Base-by-base conservation (phyloP, 2,113 vertebrate genomes). In the Marcusenius ussheri region DNA sequence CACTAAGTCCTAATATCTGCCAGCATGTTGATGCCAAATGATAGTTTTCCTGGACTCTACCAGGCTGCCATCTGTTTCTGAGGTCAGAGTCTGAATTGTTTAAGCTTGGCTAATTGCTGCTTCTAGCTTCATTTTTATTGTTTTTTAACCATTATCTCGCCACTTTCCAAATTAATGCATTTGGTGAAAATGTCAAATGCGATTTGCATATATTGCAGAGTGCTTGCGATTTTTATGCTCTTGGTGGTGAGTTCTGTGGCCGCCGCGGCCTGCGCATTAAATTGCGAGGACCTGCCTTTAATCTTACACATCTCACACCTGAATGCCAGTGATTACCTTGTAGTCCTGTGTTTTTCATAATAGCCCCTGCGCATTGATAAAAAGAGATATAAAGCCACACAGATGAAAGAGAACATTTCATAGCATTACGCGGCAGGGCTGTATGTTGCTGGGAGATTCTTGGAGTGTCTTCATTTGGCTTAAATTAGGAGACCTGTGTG, bases 341-440 rank as follows among this genome's bases (percentile, higher is more conserved):
- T 39, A 87, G 35, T 87, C 17, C 35, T 4, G 15, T 53, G n/a
- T 87, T 53, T 87, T 19, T 87, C 49, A 27, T 87, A 87, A 87
- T 87, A 56, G 47, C 85, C 85, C 27, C 27, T 19, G 15, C 50
- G 10, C 42, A 31, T 87, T n/a, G 49, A 35, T 87, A 53, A 50
- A 86, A 56, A 87, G 50, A 53, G 85, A 35, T n/a, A 21, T 17
- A 56, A 56, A 87, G n/a, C 17, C 49, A 15, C 13, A 53, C 2
- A 87, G 85, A 87, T 87, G 85, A 87, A 87, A 87, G 85, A n/a
- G 45, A n/a, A 84, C 83, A 84, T 84, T 47, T n/a, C 83, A n/a
- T 39, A 2, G 42, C 21, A 84, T 46, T 84, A 47, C 10, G 0
- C 11, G 21, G 45, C 45, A 84, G 9, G 45, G 8, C 45, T 84